A percentile compares a stretch with the other conserved stretches of the same genome.
Conservation (phyloP, 2,888 invertebrate species). For the Rhimphoctona megacephalus region DNA sequence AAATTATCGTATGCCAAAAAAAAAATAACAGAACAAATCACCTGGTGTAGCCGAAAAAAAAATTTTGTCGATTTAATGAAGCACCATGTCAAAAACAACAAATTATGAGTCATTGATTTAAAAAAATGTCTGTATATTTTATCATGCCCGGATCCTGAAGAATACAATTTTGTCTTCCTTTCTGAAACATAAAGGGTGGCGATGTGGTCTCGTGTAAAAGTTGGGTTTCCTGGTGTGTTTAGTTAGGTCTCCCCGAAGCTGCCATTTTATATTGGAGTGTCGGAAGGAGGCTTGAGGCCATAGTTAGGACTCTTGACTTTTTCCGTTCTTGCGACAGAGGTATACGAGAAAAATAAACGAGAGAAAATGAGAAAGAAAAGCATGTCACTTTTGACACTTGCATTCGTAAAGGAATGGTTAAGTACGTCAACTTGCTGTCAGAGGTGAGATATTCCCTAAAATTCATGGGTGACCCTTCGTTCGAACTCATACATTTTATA, state of each 20-base stretch:
- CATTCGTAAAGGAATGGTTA: constrained; percentile 55
- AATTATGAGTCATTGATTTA: too few relatives aligned
- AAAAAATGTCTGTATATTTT: neutral
- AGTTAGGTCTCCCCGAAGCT: constrained; percentile 24
- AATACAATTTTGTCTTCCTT: neutral
- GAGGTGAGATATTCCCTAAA: constrained; percentile 51
- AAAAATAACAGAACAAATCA: too few relatives aligned
- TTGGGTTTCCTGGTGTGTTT: constrained; percentile 10
- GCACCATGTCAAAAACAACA: too few relatives aligned
- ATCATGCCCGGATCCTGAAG: neutral
- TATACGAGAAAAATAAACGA: neutral
- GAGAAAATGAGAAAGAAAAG: constrained; percentile 69
- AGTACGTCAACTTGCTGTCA: constrained; percentile 78
- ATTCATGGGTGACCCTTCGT: constrained; percentile 18
- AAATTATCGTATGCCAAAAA: too few relatives aligned
- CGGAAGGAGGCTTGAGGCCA: constrained; percentile 14
- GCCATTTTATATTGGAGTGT: constrained; percentile 21
- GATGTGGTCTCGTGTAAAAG: neutral
- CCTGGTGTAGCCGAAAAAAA: too few relatives aligned
- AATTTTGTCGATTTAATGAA: too few relatives aligned
- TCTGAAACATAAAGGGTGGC: neutral
- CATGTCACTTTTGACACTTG: constrained; percentile 78
- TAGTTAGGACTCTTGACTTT: constrained; percentile 24
- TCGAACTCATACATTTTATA: constrained; percentile 18
- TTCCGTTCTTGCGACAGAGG: constrained; percentile 15